Evolutionary conservation across 2,888 invertebrate genomes (phyloP).

Genomic region (Dasypogon diadema): DNA sequence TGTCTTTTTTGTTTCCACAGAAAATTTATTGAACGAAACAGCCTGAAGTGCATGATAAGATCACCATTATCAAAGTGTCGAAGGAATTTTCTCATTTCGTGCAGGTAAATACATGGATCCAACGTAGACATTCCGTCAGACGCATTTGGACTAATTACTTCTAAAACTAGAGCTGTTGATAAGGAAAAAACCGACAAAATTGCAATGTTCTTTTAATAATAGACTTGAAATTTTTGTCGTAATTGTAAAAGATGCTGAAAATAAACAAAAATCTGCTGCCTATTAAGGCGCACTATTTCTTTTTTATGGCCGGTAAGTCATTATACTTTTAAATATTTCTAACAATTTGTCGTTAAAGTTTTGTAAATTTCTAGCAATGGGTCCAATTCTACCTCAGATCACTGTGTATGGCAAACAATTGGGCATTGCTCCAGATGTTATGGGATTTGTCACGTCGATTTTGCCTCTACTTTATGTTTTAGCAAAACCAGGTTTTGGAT

Average conservation of each 20-base stretch:
- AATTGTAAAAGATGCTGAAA: constrained; percentile 69
- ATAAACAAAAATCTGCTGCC: constrained; percentile 80
- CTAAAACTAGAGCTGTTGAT: no score
- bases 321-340: neutral
- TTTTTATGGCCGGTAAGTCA: constrained; percentile 85
- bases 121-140: no score
- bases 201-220: no score
- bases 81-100: no score
- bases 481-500: constrained; percentile 82
- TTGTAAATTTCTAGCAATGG: constrained; percentile 74
- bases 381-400: constrained; percentile 83
- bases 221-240: no score
- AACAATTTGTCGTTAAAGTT: neutral
- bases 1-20: neutral
- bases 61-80: neutral
- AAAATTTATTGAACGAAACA: neutral
- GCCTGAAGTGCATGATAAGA: neutral
- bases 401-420: constrained; percentile 83
- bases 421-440: constrained; percentile 79
- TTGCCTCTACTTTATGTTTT: constrained; percentile 82
- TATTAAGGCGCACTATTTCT: constrained; percentile 88
- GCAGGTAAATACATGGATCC: no score
- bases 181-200: neutral
- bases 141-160: neutral
- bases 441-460: constrained; percentile 82